Base-by-base conservation (phyloP, 2,888 invertebrate species). In the Leptarthrus brevirostris region DNA sequence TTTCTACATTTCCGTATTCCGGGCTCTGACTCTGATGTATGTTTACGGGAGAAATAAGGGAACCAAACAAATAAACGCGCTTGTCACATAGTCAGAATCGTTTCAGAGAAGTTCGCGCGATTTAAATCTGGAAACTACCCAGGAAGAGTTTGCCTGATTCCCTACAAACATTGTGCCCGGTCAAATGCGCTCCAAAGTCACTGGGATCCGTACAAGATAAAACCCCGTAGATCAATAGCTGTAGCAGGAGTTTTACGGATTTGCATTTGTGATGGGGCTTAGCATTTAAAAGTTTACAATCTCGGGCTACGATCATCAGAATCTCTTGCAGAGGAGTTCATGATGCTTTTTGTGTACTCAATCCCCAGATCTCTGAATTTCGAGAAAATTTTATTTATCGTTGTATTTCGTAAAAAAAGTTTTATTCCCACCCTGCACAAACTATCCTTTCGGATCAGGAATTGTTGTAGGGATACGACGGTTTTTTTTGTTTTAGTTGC, bases 251-350 rank as follows among this genome's bases (percentile, higher is more conserved):
- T 73, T 61, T 30, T 26, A 56, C 12, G 73, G 61, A 61, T 73
- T 58, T 73, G 73, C 52, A 61, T 73, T 36, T 40, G 26, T 64
- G 64, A 64, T 73, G 49, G 49, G 64, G 52, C 49, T 52, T 52
- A 69, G 22, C 52, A 69, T 69, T 69, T 69, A 69, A 52, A 69
- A 69, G 52, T 69, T 69, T 69, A 69, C 30, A 49, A 69, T 52
- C 69, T 69, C 69, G 30, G 69, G 49, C 16, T 30, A 18, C 69
- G 69, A 69, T 69, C 69, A 69, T 69, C 52, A 6, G 34, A 44
- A 64, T 64, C 64, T 44, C 64, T 64, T 64, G 20, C 47, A 36
- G 22, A n/a, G n/a, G n/a, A 64, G 64, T 64, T 64, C 64, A 64
- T 64, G 64, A 64, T 24, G 64, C 24, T 64, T 64, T 64, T 47